Base-by-base conservation (phyloP, 1,140 invertebrate genomes). In the Epicauta chinensis region DNA sequence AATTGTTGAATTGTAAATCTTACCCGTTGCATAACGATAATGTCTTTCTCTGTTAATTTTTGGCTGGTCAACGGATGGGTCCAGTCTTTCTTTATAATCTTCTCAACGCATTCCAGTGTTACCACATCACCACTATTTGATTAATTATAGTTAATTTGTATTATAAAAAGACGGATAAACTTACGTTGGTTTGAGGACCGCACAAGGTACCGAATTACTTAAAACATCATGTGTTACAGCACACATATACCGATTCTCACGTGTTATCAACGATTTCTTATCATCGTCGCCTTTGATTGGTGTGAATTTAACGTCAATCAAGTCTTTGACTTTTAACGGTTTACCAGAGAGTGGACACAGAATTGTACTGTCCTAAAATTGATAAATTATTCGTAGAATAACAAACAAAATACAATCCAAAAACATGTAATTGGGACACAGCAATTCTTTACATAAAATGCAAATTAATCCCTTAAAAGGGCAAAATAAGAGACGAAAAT, bases 11-110 rank as follows among this genome's bases (percentile, higher is more conserved):
- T n/a, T n/a, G n/a, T n/a, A n/a, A 51, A 56, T 43, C 64, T 76
- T 77, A 91, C 89, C 70, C 93, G 81, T 71, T 97, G 89, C 56
- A 98, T 66, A 30, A 77, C 77, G 68, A 98, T 97, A 12, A 99
- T 93, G 69, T 99, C 97, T 62, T 85, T 86, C 58, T 98, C 91
- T 50, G 78, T 85, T n/a, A 99, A 67, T 70, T 86, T 89, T 58
- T 89, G 81, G 51, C 83, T 84, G 51, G 90, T 95, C 0, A 97
- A 77, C 0, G 97, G 97, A 78, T 99, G 94, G 3, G 93, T 77
- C 95, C 93, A 95, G 69, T 99, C 96, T 67, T 95, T 96, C 64
- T 91, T 93, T 38, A 99, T 93, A 3, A 99, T 77, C 67, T 97
- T 97, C 61, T 98, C 93, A 5, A 97, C 82, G 76, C 94, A 98